Conservation (phyloP, 2,888 invertebrate genomes). For the Stenodema calcarata region DNA sequence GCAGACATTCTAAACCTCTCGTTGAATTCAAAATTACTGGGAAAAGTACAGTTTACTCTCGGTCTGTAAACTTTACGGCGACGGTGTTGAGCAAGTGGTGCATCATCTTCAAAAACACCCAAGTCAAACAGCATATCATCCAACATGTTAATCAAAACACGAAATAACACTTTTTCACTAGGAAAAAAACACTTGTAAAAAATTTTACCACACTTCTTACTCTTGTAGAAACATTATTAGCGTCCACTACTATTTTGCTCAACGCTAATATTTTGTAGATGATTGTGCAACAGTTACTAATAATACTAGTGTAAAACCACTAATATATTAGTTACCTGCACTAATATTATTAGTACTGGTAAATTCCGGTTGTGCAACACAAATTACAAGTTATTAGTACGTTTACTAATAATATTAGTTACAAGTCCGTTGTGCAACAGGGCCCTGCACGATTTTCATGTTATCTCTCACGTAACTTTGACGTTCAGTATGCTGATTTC, state of each 20-base stretch:
- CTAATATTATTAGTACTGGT: not conserved
- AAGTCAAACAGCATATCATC: too few relatives aligned
- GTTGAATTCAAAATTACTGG: not conserved
- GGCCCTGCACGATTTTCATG: too few relatives aligned
- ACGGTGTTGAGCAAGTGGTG: not conserved
- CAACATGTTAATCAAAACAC: too few relatives aligned
- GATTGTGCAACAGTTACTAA: not conserved
- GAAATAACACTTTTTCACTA: too few relatives aligned
- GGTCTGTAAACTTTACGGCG: not conserved
- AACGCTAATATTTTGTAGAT: not conserved
- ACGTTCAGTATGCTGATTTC: too few relatives aligned
- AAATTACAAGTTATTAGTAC: not conserved
- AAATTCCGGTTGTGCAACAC: not conserved
- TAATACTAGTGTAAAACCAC: not conserved
- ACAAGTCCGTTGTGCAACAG: not conserved
- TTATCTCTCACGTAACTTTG: too few relatives aligned
- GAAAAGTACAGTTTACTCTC: not conserved
- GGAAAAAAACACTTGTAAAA: not conserved
- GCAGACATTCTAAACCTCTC: slow-evolving; percentile 7
- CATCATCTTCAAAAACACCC: not conserved
- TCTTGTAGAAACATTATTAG: not conserved
- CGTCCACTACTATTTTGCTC: not conserved
- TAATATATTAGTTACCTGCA: not conserved
- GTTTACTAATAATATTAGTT: not conserved
- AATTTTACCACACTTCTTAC: not conserved